A percentile compares a stretch with the other conserved stretches of the same genome.
Evolutionary conservation across 2,888 invertebrate species (phyloP).

Genomic region (Branchipolynoe longqiensis): DNA sequence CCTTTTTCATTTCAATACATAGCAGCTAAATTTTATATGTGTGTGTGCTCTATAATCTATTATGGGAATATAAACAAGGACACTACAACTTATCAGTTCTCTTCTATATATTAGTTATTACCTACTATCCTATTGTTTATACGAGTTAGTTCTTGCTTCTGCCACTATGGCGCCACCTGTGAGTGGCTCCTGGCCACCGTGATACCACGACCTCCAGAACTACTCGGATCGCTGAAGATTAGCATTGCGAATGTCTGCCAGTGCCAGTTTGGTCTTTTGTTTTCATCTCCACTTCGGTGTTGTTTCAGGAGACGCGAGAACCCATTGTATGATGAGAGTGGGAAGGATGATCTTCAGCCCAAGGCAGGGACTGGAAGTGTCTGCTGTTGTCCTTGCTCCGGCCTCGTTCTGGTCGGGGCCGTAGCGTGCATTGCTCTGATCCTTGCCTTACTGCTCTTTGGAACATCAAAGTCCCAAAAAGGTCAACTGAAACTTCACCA

Average conservation of each 20-base stretch:
- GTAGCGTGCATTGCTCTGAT: neutral
- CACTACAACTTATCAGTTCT: no score
- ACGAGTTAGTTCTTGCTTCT: neutral
- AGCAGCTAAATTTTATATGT: no score
- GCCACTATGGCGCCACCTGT: no score
- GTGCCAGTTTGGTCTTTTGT: neutral
- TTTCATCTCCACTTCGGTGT: neutral
- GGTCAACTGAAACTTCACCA: no score
- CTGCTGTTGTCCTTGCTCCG: conserved; percentile 22
- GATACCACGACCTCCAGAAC: no score
- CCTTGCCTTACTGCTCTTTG: neutral
- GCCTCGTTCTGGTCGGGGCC: neutral
- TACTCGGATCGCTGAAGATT: no score
- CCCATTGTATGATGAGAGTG: conserved; percentile 44
- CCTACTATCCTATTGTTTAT: neutral
- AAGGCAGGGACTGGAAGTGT: neutral
- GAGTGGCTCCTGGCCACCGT: no score
- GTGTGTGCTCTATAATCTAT: no score
- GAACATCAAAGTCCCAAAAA: neutral
- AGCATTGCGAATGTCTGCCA: neutral
- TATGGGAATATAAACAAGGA: no score
- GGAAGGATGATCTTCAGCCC: conserved; percentile 10
- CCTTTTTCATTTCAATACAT: no score
- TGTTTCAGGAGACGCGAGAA: conserved; percentile 27
- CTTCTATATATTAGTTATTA: no score